These are phyloP conservation scores for Cinclus mexicanus DNA, from an alignment of 2,113 vertebrate species.

Conservation along the genomic window DNA sequence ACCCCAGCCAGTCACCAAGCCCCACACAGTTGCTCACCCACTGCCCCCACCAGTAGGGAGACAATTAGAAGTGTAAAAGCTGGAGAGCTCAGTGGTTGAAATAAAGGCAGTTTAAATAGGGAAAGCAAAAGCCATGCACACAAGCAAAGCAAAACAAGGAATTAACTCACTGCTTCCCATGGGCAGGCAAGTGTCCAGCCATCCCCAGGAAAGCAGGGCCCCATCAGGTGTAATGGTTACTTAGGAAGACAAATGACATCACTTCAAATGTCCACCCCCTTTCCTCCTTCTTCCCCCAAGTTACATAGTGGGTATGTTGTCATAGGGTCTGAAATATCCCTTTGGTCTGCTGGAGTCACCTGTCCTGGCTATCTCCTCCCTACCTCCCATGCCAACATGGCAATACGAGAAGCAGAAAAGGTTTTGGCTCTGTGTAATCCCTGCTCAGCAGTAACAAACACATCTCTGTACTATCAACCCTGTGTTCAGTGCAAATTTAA, in stretches of 20 bases:
- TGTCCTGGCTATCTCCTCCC: neutral
- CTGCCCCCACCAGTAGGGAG: neutral
- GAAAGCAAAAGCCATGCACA: neutral
- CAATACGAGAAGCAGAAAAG: neutral
- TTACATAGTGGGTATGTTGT: neutral
- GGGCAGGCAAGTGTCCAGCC: neutral
- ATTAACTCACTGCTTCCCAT: neutral
- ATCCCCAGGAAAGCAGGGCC: neutral
- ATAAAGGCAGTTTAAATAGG: neutral
- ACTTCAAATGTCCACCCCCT: no score
- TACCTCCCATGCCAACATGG: neutral
- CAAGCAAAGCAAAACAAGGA: neutral
- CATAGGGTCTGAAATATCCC: neutral
- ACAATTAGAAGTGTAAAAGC: neutral
- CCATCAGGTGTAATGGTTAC: fast-evolving
- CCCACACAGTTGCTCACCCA: neutral
- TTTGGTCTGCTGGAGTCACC: neutral
- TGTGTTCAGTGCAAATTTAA: neutral
- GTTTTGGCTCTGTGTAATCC: neutral
- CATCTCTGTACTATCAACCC: neutral
- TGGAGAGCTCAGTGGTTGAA: neutral
- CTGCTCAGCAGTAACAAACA: neutral
- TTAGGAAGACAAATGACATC: neutral
- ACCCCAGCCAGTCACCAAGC: neutral
- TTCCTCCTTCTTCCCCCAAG: neutral